phyloP scores from a whole-genome alignment of 1,140 invertebrate genomes.

The Pollicipes pollicipes region DNA sequence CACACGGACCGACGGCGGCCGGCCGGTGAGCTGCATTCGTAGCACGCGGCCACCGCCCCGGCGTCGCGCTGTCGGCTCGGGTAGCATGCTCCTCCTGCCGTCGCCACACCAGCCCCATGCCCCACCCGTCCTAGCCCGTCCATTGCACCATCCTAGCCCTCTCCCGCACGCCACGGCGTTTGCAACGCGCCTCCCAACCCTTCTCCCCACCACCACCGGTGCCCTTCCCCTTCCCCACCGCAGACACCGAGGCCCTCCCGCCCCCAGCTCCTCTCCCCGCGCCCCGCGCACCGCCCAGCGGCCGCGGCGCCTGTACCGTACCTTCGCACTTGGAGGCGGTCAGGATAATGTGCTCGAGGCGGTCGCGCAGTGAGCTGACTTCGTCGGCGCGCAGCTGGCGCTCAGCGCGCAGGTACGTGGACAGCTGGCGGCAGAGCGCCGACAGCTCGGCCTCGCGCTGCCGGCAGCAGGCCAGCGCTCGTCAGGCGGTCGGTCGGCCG shows the following conservation, averaged over 20 bases:
- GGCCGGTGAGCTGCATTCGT: too few species aligned
- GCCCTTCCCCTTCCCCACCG: background rate
- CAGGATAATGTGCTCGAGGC: conserved; percentile 22
- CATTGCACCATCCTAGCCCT: too few species aligned
- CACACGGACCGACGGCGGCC: too few species aligned
- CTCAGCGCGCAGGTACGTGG: conserved; percentile 21
- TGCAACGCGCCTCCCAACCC: too few species aligned
- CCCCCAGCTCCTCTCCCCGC: background rate
- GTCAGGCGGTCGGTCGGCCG: conserved; percentile 11
- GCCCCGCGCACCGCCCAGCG: too few species aligned
- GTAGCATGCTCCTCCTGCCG: too few species aligned
- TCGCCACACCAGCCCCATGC: too few species aligned
- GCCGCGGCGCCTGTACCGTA: conserved; percentile 4
- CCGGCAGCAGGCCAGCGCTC: conserved; percentile 8
- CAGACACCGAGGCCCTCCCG: too few species aligned
- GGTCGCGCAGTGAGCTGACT: conserved; percentile 20
- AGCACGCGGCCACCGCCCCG: too few species aligned
- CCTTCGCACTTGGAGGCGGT: conserved; percentile 15
- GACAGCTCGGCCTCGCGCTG: conserved; percentile 23
- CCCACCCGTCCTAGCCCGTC: background rate
- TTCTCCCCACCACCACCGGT: background rate
- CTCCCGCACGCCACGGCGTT: too few species aligned
- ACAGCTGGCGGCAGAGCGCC: conserved; percentile 21
- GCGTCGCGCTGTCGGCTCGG: too few species aligned
- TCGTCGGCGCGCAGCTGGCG: conserved; percentile 20